Evolutionary conservation across 2,113 vertebrate genomes (phyloP).

Genomic region (Amazona guildingii): DNA sequence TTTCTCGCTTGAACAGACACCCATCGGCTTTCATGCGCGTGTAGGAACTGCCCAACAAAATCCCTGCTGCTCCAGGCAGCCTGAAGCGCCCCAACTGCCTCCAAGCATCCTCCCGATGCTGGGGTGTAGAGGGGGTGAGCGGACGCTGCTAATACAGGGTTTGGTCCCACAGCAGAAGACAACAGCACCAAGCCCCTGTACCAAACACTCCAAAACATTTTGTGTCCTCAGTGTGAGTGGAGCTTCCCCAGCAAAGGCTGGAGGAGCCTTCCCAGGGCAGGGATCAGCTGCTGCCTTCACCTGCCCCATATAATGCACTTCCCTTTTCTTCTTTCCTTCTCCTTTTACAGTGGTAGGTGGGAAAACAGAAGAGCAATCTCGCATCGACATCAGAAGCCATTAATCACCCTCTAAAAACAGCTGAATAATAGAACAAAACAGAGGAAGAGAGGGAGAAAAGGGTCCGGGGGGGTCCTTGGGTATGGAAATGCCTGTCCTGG

Average conservation of each 20-base stretch:
- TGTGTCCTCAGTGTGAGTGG: neutral
- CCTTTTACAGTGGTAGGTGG: neutral
- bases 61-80: neutral
- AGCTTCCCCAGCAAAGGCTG: neutral
- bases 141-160: fast-evolving
- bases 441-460: neutral
- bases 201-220: neutral
- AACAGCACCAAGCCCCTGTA: neutral
- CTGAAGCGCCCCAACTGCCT: neutral
- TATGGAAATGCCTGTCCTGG: slow-evolving; percentile 31
- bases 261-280: neutral
- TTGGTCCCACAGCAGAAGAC: neutral
- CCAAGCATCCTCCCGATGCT: fast-evolving
- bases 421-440: slow-evolving; percentile 36
- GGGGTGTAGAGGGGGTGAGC: neutral
- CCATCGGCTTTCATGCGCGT: fast-evolving
- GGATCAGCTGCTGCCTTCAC: neutral
- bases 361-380: neutral
- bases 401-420: slow-evolving; percentile 35
- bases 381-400: neutral
- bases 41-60: neutral
- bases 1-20: neutral
- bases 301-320: neutral
- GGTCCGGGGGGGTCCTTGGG: neutral
- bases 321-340: neutral